phyloP scores from a whole-genome alignment of 2,113 vertebrate species.

The Montifringilla adamsi region DNA sequence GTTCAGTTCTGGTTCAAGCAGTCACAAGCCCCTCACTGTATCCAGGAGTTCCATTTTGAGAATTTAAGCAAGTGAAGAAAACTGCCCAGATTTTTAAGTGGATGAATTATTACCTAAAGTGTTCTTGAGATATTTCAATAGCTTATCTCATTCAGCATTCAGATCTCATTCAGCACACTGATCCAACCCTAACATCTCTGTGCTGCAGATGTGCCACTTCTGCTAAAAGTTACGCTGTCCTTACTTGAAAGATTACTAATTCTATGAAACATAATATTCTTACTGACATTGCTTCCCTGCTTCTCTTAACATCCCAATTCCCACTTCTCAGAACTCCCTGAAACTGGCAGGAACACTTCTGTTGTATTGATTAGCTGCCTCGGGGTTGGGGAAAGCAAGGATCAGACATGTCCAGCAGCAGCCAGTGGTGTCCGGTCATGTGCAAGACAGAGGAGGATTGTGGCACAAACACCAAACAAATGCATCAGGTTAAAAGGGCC shows the following conservation, averaged over 20 bases:
- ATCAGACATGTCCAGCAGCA: neutral
- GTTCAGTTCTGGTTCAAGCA: neutral
- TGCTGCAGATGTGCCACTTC: neutral
- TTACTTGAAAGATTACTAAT: neutral
- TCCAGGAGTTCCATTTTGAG: neutral
- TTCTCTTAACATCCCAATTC: neutral
- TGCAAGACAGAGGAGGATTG: neutral
- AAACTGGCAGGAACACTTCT: neutral
- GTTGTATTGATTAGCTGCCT: neutral
- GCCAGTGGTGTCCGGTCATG: fast-evolving
- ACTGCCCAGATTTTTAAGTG: neutral
- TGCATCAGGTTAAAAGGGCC: neutral
- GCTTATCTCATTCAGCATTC: too few species aligned
- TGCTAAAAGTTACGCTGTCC: neutral
- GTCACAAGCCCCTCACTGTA: neutral
- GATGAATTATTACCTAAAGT: neutral
- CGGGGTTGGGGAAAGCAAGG: fast-evolving
- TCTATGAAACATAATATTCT: neutral
- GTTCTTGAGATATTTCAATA: neutral
- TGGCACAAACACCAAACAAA: neutral
- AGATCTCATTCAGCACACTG: fast-evolving
- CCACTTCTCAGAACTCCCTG: neutral
- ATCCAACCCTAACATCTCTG: neutral
- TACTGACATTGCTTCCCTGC: neutral
- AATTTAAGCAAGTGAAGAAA: neutral